Base-by-base conservation (phyloP, 2,888 invertebrate genomes). In the Metopia argyrocephala region DNA sequence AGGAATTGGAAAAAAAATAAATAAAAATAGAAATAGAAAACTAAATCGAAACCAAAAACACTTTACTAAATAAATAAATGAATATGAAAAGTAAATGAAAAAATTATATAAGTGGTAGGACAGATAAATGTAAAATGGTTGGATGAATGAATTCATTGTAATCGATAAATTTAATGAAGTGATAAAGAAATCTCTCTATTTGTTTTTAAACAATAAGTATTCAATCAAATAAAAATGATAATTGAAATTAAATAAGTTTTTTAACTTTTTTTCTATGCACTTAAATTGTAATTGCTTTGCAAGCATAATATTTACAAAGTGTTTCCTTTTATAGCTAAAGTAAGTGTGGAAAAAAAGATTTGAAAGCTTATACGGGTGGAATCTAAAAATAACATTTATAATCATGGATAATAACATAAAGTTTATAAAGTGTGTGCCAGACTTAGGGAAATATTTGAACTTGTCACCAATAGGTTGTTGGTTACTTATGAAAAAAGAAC, bases 101-200 rank as follows among this genome's bases (percentile, higher is more conserved):
- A 4, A 48, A 69, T 59, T 48, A 27, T 1, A 25, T 27, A 38
- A 15, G 15, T 38, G 38, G 2, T 15, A 38, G 2, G 38, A 38
- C 38, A 38, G 62, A 45, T 25, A 50, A 28, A 50, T 38, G 15
- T 15, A 25, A 23, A 20, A 2, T 15, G n/a, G 56, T 2, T 38
- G 31, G 18, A 9, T 23, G 21, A 68, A 45, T 21, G 50, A 57
- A 20, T 20, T 38, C 18, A 52, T 62, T 57, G 48, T 25, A 38
- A 57, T 48, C 23, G 31, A 64, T 23, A 70, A 70, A 62, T 76
- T 69, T 54, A 64, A 69, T 38, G 45, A 59, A 65, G 46, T 76
- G 65, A 1, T 54, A 52, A 76, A 62, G 57, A 52, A 31, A n/a
- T n/a, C n/a, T 61, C 25, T 57, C 38, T 64, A 59, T 70, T 4